Evolutionary conservation across 1,140 invertebrate genomes (phyloP), one percentile per base, ranked within the genome.

Genomic region (Drosophila nigrodunni): DNA sequence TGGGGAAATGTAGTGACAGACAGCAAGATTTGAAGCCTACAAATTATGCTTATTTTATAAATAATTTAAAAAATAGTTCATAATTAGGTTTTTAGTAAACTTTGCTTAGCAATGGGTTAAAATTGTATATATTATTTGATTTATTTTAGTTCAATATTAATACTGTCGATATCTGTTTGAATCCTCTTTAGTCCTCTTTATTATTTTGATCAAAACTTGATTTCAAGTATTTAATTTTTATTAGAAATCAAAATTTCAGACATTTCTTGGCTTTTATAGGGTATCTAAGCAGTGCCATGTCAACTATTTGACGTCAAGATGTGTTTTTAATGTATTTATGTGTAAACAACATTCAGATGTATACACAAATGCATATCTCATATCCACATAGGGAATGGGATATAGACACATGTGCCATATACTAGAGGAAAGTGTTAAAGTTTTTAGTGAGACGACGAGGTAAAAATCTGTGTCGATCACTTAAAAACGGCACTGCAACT

Each of bases 291-390:
- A 43, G 46, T 61, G 57, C 13, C 57, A 13, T 69, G 54, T 68
- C 44, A 59, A 68, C 47, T 11, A 41, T 59, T 59, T 37, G 34
- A 21, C 10, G 35, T 59, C 37, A 34, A 39, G 37, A 35, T 46
- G 41, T 61, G 21, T 47, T 60, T 50, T 15, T 68, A 18, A 21
- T 55, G n/a, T 41, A 54, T 57, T 52, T 71, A 35, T 47, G 37
- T 41, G 54, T 57, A 57, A 57, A 68, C 50, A 71, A 54, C 50
- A 71, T 64, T 71, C 9, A 43, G 64, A 43, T 71, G 60, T 64
- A 65, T 69, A 69, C 57, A 69, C 34, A 65, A 55, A 39, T n/a
- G 44, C 21, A 60, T 50, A 60, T 39, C 2, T 58, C 39, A 10
- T 62, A 52, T 52, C 44, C 34, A 43, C 11, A 43, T 41, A 15